phyloP scores from a whole-genome alignment of 2,888 invertebrate genomes.

The Microplitis manilae region DNA sequence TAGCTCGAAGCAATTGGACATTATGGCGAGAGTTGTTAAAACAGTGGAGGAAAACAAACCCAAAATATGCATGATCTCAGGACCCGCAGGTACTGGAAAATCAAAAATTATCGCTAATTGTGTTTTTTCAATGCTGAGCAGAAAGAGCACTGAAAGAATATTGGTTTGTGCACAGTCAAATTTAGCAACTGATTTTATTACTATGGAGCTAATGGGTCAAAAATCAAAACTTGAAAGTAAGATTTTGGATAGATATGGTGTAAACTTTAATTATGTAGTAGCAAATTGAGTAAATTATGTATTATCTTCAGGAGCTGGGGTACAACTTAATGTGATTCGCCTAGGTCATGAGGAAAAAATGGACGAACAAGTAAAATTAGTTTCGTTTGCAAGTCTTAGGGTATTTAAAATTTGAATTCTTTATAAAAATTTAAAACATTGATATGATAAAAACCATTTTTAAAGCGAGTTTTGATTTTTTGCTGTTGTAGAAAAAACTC shows the following conservation, averaged over 20 bases:
- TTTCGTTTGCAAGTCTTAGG: slow-evolving; percentile 75
- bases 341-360: slow-evolving; percentile 78
- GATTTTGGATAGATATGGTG: background rate
- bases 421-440: background rate
- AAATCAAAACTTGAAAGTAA: slow-evolving; percentile 64
- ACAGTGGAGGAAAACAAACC: slow-evolving; percentile 73
- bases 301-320: slow-evolving; percentile 56
- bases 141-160: slow-evolving; percentile 73
- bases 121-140: slow-evolving; percentile 79
- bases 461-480: background rate
- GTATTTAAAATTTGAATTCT: slow-evolving; percentile 57
- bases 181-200: slow-evolving; percentile 86
- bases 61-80: slow-evolving; percentile 84
- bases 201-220: slow-evolving; percentile 76
- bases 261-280: background rate
- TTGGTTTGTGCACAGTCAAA: slow-evolving; percentile 89
- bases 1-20: slow-evolving; percentile 77
- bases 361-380: slow-evolving; percentile 73
- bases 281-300: background rate
- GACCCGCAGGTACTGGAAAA: slow-evolving; percentile 88
- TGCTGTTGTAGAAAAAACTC: slow-evolving; percentile 39
- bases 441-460: background rate
- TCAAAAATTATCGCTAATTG: slow-evolving; percentile 84
- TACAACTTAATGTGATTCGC: slow-evolving; percentile 77
- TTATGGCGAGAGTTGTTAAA: slow-evolving; percentile 74